phyloP scores from a whole-genome alignment of 2,888 invertebrate genomes.

The Sphaeridia pumilis region DNA sequence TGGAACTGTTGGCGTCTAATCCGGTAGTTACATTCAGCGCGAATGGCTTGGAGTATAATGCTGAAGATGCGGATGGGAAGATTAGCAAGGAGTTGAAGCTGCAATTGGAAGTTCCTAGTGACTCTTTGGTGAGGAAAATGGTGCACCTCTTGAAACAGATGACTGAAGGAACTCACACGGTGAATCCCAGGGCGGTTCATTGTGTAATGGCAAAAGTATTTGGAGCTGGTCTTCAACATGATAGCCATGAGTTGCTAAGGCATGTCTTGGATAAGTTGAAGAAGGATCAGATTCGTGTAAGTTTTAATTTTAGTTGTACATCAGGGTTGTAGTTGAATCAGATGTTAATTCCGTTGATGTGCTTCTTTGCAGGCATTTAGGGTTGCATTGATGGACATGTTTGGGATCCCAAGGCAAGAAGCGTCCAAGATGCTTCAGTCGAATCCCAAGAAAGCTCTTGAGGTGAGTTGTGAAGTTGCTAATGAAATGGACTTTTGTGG shows the following conservation, averaged over 20 bases:
- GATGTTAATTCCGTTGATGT: no score
- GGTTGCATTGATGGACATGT: conserved; percentile 61
- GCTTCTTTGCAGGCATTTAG: conserved; percentile 82
- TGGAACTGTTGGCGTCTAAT: conserved; percentile 21
- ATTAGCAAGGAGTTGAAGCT: conserved; percentile 24
- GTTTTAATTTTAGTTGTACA: background rate
- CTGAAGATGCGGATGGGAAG: conserved; percentile 20
- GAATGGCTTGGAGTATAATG: background rate
- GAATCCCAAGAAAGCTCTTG: conserved; percentile 10
- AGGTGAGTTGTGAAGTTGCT: no score
- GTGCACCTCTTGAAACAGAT: conserved; percentile 28
- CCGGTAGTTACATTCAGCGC: background rate
- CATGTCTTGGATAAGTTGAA: conserved; percentile 35
- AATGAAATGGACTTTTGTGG: no score
- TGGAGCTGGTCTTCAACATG: conserved; percentile 89
- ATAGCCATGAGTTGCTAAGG: conserved; percentile 85
- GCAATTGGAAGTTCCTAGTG: conserved; percentile 23
- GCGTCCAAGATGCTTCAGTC: conserved; percentile 3
- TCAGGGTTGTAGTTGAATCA: no score
- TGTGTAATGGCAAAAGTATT: conserved; percentile 47
- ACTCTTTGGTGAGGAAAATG: conserved; percentile 31
- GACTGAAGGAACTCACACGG: conserved; percentile 20
- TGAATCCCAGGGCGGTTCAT: conserved; percentile 27
- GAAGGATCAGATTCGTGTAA: conserved; percentile 35
- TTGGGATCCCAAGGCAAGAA: conserved; percentile 48